Evolutionary conservation across 2,888 invertebrate genomes (phyloP).

Genomic region (Drosophila nigritarsus): DNA sequence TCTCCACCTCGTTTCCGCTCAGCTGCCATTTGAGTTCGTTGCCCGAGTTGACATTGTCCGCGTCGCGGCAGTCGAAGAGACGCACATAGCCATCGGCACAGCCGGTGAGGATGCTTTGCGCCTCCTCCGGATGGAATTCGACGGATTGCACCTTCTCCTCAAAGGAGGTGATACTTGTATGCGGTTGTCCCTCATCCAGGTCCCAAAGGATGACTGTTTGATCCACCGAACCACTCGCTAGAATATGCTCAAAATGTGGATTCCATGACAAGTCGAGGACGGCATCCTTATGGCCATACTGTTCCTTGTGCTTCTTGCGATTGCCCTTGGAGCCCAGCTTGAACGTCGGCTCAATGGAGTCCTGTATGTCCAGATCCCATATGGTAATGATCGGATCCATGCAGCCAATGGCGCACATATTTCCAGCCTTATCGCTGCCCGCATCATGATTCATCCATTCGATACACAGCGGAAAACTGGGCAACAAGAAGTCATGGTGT

Average conservation of each 20-base stretch:
- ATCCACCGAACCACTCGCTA: slow-evolving; percentile 98
- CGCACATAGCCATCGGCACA: slow-evolving; percentile 92
- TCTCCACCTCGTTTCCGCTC: slow-evolving; percentile 93
- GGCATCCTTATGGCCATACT: slow-evolving; percentile 94
- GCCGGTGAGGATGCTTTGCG: slow-evolving; percentile 93
- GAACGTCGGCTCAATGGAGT: slow-evolving; percentile 94
- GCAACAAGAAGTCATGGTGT: slow-evolving; percentile 96
- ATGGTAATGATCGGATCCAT: slow-evolving; percentile 97
- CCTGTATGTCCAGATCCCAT: slow-evolving; percentile 98
- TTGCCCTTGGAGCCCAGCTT: slow-evolving; percentile 91
- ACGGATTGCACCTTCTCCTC: slow-evolving; percentile 94
- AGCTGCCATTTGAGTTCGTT: slow-evolving; percentile 88
- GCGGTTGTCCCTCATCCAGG: slow-evolving; percentile 91
- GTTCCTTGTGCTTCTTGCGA: slow-evolving; percentile 90
- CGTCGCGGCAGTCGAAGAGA: slow-evolving; percentile 94
- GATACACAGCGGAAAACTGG: slow-evolving; percentile 95
- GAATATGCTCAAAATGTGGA: slow-evolving; percentile 90
- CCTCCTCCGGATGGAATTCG: slow-evolving; percentile 93
- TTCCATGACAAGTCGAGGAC: slow-evolving; percentile 97
- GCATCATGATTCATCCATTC: slow-evolving; percentile 97
- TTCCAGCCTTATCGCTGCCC: slow-evolving; percentile 89
- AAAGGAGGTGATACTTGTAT: slow-evolving; percentile 90
- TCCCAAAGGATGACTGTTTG: slow-evolving; percentile 96
- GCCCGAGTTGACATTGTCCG: slow-evolving; percentile 85
- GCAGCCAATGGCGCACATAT: slow-evolving; percentile 95